Conservation (phyloP, 2,113 vertebrate genomes). For the Pampusana beccarii region DNA sequence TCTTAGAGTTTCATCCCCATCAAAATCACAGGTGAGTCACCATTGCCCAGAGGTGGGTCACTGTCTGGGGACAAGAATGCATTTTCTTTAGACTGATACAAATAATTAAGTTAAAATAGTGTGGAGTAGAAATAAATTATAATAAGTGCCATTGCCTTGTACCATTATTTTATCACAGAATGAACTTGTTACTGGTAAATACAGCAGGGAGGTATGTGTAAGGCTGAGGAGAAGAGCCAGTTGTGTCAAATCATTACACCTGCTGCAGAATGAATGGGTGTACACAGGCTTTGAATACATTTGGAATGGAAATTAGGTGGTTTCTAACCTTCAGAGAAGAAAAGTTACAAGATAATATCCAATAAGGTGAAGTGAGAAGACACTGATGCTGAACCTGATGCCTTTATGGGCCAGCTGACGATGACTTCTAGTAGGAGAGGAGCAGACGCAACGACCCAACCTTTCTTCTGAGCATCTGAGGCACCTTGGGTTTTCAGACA, state of each 20-base stretch:
- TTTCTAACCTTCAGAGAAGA: constrained; percentile 13
- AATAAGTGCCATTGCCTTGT: neutral
- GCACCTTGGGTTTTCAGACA: neutral
- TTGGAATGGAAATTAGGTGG: constrained; percentile 10
- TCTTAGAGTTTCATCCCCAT: neutral
- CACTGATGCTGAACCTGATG: neutral
- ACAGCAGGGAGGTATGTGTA: neutral
- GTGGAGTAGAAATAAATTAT: neutral
- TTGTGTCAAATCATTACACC: neutral
- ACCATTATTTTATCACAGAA: neutral
- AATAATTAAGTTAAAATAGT: neutral
- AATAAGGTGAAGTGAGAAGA: neutral
- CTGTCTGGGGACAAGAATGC: neutral
- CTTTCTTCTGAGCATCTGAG: neutral
- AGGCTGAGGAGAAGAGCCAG: neutral
- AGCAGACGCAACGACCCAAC: neutral
- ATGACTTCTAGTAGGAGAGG: neutral
- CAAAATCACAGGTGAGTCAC: neutral
- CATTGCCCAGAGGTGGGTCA: neutral
- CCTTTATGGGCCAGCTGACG: neutral
- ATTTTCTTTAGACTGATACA: neutral
- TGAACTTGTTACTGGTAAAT: neutral
- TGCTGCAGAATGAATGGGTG: neutral
- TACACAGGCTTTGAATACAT: neutral
- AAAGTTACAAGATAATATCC: neutral